Evolutionary conservation across 2,888 invertebrate genomes (phyloP), one percentile per base, ranked within the genome.

Genomic region (Hydrotaea diabolus): DNA sequence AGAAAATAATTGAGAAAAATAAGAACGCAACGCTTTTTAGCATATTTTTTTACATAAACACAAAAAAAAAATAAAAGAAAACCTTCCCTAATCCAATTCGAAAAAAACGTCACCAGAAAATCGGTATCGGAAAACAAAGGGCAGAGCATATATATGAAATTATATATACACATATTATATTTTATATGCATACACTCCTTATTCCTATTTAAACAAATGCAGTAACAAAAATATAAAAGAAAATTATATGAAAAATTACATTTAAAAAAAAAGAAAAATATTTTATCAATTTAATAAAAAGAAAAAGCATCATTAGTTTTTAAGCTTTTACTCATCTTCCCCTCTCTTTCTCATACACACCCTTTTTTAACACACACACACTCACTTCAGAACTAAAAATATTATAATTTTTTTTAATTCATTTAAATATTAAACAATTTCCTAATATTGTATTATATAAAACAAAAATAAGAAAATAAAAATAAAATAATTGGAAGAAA

Each of bases 1-100:
- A 36, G 55, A 3, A 62, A 85, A 76, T 43, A 79, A 76, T 64
- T 74, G 62, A 66, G 46, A 17, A 72, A 76, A 66, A 21, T 81
- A 82, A 57, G 39, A 36, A 80, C 36, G 77, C 78, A 75, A 74
- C 17, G 87, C 88, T 88, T 88, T 87, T 88, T 87, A 88, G 87
- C 84, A 85, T 85, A 85, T 87, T 82, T 85, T 81, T 85, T 82
- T 77, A 66, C 75, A 79, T 43, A 39, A n/a, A 75, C 21, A 43
- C n/a, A n/a, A n/a, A 74, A 23, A 31, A 13, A 59, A 59, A 75
- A 75, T 19, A 13, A 57, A 75, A n/a, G n/a, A n/a, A n/a, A 19
- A 0, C 49, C 49, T n/a, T 1, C 49, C 49, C 49, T 49, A 55
- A n/a, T n/a, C n/a, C n/a, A n/a, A n/a, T n/a, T n/a, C n/a, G n/a